A percentile compares a stretch with the other conserved stretches of the same genome.
These are phyloP conservation scores for Cryptophagus acutangulus DNA, from an alignment of 2,888 invertebrate genomes.

Conservation along the genomic window DNA sequence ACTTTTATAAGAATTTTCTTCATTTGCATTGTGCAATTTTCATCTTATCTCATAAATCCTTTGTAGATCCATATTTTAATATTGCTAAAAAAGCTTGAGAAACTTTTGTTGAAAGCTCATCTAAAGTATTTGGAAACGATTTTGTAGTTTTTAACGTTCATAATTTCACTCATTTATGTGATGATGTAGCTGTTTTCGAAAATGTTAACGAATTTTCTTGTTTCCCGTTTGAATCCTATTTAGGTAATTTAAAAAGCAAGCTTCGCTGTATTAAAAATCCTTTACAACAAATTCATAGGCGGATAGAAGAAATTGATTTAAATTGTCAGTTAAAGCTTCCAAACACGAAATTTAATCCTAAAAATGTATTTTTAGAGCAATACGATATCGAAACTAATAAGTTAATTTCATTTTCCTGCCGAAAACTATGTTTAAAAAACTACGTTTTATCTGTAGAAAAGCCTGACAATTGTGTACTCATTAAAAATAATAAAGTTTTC, in stretches of 20 bases:
- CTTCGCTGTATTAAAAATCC: neutral
- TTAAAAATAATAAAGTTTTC: too few species aligned
- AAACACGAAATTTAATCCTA: too few species aligned
- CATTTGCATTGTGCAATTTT: conserved; percentile 9
- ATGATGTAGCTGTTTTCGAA: neutral
- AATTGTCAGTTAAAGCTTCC: too few species aligned
- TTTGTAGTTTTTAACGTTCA: neutral
- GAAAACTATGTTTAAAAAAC: too few species aligned
- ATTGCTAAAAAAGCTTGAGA: conserved; percentile 5
- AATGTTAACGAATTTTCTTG: neutral
- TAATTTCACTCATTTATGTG: neutral
- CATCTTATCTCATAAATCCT: conserved; percentile 5
- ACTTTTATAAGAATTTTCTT: conserved; percentile 8
- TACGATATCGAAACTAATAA: too few species aligned
- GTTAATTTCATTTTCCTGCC: too few species aligned
- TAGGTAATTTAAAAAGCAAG: neutral
- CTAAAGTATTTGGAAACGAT: conserved; percentile 8
- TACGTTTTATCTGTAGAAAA: too few species aligned
- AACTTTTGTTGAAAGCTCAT: conserved; percentile 8
- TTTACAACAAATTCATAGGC: neutral
- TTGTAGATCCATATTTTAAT: conserved; percentile 6
- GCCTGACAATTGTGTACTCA: too few species aligned
- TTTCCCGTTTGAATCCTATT: conserved; percentile 1
- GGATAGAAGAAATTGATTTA: neutral
- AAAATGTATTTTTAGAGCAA: too few species aligned